Evolutionary conservation across 2,888 invertebrate species (phyloP), one percentile per base, ranked within the genome.

Genomic region (Caenorhabditis sp.): DNA sequence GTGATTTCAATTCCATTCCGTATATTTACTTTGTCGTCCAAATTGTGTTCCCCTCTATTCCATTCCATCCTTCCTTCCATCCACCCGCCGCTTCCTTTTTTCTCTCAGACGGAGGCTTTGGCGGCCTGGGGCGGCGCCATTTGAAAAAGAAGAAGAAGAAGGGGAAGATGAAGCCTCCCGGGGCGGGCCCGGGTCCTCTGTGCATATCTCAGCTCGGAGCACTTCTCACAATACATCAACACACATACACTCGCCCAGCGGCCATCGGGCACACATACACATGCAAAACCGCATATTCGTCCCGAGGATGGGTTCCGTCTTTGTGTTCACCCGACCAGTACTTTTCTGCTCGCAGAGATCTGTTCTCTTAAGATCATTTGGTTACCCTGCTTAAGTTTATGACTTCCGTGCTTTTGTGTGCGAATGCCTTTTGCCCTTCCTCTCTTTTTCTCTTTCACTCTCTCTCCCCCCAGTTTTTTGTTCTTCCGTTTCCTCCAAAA

Each of bases 181-280:
- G 47, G 24, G 32, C 32, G n/a, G 37, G 22, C 22, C 44, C 40
- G 40, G 40, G 40, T 47, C 35, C 65, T 50, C 53, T 18, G 51
- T 71, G 58, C 60, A 76, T 76, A 76, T 76, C 76, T 68, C 67
- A 53, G 67, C 67, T 53, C 50, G 20, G 68, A 68, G 68, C 56
- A 68, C 58, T 68, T 68, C 68, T 68, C 68, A 68, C 68, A 68
- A 68, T 68, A 68, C 68, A 68, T 68, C 68, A 68, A 58, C 68
- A 68, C 68, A 68, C 55, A 35, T 22, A 55, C 55, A 55, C 67
- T 22, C 65, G 18, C 65, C 32, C 65, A 44, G 26, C 61, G 47
- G 47, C 60, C 40, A 47, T 47, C 47, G 47, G 47, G 47, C 61
- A 24, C 61, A 56, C 56, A 56, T 20, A 56, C 60, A 58, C 58